Evolutionary conservation across 2,113 vertebrate species (phyloP).

Genomic region (Brevimyrus niger): DNA sequence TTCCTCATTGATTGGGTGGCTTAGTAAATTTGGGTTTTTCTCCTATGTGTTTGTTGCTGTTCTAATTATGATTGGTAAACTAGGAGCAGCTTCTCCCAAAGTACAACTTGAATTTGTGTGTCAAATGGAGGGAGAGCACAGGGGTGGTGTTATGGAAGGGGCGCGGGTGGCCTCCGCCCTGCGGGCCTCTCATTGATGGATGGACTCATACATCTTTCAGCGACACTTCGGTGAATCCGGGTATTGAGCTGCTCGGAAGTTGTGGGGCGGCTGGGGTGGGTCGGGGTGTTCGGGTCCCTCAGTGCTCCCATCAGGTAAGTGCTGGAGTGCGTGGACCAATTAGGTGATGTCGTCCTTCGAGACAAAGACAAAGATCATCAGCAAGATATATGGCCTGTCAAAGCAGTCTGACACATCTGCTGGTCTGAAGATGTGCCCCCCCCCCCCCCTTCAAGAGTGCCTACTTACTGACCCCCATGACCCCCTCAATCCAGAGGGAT

Average conservation of each 20-base stretch:
- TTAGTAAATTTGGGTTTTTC: background rate
- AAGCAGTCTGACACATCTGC: background rate
- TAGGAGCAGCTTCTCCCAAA: background rate
- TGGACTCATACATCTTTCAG: constrained; percentile 18
- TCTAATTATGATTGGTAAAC: background rate
- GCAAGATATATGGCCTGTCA: background rate
- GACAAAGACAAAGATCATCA: background rate
- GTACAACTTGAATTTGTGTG: background rate
- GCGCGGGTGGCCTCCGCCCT: background rate
- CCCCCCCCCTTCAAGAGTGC: background rate
- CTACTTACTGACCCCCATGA: background rate
- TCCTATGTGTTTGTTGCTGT: background rate
- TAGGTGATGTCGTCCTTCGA: background rate
- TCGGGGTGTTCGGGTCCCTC: background rate
- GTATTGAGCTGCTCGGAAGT: background rate
- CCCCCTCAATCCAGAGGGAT: background rate
- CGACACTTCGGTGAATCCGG: background rate
- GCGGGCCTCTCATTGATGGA: background rate
- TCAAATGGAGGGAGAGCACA: background rate
- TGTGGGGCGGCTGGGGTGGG: background rate
- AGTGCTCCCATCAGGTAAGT: background rate
- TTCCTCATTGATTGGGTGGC: background rate
- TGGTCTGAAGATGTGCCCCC: background rate
- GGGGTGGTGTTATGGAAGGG: background rate
- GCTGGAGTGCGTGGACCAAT: background rate